Evolutionary conservation across 1,140 invertebrate genomes (phyloP).

Genomic region (Zaprionus capensis): DNA sequence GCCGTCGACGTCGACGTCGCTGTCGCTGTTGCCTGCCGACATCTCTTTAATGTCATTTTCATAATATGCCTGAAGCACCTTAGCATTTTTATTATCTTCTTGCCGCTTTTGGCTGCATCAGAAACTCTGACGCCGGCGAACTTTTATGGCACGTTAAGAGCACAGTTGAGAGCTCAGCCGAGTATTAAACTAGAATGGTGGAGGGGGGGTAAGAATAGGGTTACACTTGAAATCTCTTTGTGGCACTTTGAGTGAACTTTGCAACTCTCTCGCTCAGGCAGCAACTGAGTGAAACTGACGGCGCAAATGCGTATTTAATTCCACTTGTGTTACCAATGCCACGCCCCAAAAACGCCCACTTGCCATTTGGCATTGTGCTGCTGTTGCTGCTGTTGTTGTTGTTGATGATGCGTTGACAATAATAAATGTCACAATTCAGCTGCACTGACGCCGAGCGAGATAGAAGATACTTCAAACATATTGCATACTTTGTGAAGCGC

Average conservation of each 20-base stretch:
- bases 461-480: conserved; percentile 46
- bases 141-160: conserved; percentile 65
- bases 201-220: neutral
- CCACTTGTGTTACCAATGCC: conserved; percentile 57
- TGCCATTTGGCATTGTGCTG: neutral
- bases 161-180: conserved; percentile 40
- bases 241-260: conserved; percentile 25
- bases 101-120: conserved; percentile 27
- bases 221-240: conserved; percentile 41
- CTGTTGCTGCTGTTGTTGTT: conserved; percentile 29
- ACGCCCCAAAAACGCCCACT: conserved; percentile 47
- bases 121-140: conserved; percentile 29
- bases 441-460: conserved; percentile 33
- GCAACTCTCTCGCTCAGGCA: neutral
- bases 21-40: neutral
- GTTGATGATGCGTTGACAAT: conserved; percentile 71
- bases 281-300: conserved; percentile 58
- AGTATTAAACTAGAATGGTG: conserved; percentile 3
- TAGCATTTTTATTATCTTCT: conserved; percentile 72
- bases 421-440: conserved; percentile 75
- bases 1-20: neutral
- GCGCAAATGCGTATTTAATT: conserved; percentile 79
- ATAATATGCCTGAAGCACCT: conserved; percentile 74
- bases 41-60: conserved; percentile 77
- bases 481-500: conserved; percentile 50